Base-by-base conservation (phyloP, 1,140 invertebrate species). In the Gryllus bimaculatus region DNA sequence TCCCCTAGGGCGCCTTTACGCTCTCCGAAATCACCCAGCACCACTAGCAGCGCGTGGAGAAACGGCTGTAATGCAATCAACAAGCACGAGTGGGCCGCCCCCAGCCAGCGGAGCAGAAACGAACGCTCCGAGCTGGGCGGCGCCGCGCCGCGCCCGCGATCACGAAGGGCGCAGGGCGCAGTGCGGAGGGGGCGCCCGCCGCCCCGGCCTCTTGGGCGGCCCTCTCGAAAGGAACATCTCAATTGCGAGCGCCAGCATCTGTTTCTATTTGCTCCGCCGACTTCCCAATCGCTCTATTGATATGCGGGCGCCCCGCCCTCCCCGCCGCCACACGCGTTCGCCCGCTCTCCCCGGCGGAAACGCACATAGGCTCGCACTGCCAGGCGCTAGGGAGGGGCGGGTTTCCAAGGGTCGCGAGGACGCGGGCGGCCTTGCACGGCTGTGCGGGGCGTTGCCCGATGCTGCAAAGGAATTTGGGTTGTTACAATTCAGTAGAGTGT, bases 281-380 rank as follows among this genome's bases (percentile, higher is more conserved):
- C 54, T 66, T 66, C 54, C 54, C 54, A 66, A 66, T 66, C 54
- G 54, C 54, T 66, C 54, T 66, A 66, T 66, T 66, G 54, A 66
- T 66, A 66, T 66, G 54, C 18, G 18, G 10, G 2, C 7, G 54
- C 54, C 54, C 54, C 54, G 10, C 18, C 54, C 54, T 66, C 54
- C 18, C 54, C 54, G 18, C 54, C 54, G 10, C 54, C 10, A 10
- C 54, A 13, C 54, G 54, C 10, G 10, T 7, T 66, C 54, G 54
- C 10, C 54, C 54, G 54, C 54, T 13, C 54, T 66, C 18, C 54
- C 10, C 18, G 10, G 54, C 54, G 54, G 18, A 66, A 66, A 66
- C 54, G 10, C 54, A 39, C 54, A 13, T 2, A 1, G 10, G 10
- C 18, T 18, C 54, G 54, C 54, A 7, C 54, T 3, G 54, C 54